Evolutionary conservation across 2,797 vertebrate genomes (phyloP).

Genomic region (Phylloscopus collybita): DNA sequence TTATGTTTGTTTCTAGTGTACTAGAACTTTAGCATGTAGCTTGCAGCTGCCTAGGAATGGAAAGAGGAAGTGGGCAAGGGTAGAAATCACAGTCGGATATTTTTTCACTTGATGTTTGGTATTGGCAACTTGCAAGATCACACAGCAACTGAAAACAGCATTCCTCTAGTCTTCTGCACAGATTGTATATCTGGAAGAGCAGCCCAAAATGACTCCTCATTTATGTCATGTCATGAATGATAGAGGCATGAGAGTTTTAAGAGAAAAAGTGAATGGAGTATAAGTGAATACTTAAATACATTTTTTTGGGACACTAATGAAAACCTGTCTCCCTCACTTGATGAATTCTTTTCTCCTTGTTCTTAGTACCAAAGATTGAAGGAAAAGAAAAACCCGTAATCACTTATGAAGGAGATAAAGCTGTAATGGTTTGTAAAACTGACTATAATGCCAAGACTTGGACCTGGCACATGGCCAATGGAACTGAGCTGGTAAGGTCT

Average conservation of each 20-base stretch:
- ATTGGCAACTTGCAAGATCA: background rate
- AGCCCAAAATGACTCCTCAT: background rate
- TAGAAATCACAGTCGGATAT: background rate
- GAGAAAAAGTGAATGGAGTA: background rate
- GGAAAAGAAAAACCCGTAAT: constrained; percentile 81
- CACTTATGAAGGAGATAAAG: constrained; percentile 82
- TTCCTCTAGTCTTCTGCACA: background rate
- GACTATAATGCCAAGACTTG: constrained; percentile 74
- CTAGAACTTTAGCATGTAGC: background rate
- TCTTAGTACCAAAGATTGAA: constrained; percentile 80
- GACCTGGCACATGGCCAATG: constrained; percentile 85
- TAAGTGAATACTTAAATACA: background rate
- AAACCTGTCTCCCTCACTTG: background rate
- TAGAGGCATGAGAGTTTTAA: background rate
- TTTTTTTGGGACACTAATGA: background rate
- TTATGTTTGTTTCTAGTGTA: background rate
- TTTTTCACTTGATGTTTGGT: background rate
- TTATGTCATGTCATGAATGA: background rate
- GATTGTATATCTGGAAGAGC: background rate
- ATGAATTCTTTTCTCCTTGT: constrained; percentile 3
- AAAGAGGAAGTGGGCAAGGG: background rate
- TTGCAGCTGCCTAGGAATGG: background rate
- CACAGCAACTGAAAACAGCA: background rate
- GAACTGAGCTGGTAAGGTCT: constrained; percentile 81
- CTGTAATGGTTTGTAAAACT: constrained; percentile 81